Evolutionary conservation across 2,113 vertebrate genomes (phyloP), one percentile per base, ranked within the genome.

Genomic region (Burhinus bistriatus): DNA sequence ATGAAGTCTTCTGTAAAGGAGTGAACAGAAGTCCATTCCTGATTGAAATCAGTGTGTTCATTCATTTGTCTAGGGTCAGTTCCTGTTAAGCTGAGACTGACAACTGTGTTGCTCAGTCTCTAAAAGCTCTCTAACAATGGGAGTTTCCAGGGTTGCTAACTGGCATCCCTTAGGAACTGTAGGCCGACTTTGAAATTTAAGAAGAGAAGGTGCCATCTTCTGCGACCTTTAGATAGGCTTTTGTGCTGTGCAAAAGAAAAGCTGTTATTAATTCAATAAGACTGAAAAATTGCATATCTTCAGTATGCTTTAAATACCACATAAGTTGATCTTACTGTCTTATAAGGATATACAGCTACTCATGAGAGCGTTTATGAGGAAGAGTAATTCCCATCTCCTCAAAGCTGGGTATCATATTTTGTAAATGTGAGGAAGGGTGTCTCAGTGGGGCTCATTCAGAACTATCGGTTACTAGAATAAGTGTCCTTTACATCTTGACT

Each of bases 41-140:
- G 42, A 52, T 69, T 84, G 89, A 93, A 95, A 89, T 68, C 80
- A 49, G 23, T 20, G 40, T 75, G 64, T 36, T 83, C 23, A 18
- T 93, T 84, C 27, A 44, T 92, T 95, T 92, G 44, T 92, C 72
- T 89, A 15, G 38, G 51, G 71, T 89, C 14, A 0, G 59, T 92
- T 92, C 81, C 77, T 91, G 57, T 95, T 94, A 96, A 92, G 30
- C 69, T 72, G 77, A 82, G 69, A 75, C 89, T 79, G 92, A 91
- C 64, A 65, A 82, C 49, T 94, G 22, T 91, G 65, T 93, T 89
- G 52, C 77, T 87, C 59, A 4, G 4, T 94, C 73, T 92, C 76
- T 87, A n/a, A 92, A 92, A 85, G 77, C 52, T 54, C 25, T 79
- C 49, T 72, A 73, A 95, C 95, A 96, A 76, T 85, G 34, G 65